These are phyloP conservation scores for Matsumurasca onukii DNA, from an alignment of 1,140 invertebrate species.

Conservation along the genomic window DNA sequence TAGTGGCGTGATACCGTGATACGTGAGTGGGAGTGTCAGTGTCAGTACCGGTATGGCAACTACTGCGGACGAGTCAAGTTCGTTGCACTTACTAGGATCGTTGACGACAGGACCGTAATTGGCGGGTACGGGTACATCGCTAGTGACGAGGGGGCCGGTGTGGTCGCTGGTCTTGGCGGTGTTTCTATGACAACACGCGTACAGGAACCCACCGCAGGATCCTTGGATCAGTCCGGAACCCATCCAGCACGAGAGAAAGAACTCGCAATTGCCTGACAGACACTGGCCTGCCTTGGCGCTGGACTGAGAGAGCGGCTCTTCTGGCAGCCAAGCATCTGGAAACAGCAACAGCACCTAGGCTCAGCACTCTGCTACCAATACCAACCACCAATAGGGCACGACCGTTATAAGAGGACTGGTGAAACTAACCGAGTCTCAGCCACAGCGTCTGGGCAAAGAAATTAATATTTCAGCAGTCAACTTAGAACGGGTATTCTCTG, in stretches of 20 bases:
- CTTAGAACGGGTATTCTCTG: too few species aligned
- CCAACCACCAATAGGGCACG: too few species aligned
- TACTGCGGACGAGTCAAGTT: background rate
- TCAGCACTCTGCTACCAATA: too few species aligned
- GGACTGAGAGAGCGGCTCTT: background rate
- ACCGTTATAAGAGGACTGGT: too few species aligned
- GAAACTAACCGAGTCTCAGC: too few species aligned
- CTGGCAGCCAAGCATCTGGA: background rate
- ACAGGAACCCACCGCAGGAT: conserved; percentile 77
- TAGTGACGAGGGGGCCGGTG: conserved; percentile 54
- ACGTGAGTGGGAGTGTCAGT: background rate
- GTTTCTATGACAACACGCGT: conserved; percentile 83
- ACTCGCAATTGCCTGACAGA: conserved; percentile 78
- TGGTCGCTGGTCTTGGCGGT: conserved; percentile 66
- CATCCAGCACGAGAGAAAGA: conserved; percentile 92
- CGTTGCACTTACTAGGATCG: conserved; percentile 65
- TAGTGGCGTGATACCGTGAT: background rate
- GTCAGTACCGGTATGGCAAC: background rate
- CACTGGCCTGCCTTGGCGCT: background rate
- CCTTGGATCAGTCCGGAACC: conserved; percentile 83
- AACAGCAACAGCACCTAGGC: background rate
- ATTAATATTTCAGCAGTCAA: too few species aligned
- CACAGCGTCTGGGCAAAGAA: too few species aligned
- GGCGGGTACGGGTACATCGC: conserved; percentile 44
- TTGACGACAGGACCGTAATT: conserved; percentile 69